Evolutionary conservation across 2,797 vertebrate species (phyloP).

Genomic region (Typhlichthys subterraneus): DNA sequence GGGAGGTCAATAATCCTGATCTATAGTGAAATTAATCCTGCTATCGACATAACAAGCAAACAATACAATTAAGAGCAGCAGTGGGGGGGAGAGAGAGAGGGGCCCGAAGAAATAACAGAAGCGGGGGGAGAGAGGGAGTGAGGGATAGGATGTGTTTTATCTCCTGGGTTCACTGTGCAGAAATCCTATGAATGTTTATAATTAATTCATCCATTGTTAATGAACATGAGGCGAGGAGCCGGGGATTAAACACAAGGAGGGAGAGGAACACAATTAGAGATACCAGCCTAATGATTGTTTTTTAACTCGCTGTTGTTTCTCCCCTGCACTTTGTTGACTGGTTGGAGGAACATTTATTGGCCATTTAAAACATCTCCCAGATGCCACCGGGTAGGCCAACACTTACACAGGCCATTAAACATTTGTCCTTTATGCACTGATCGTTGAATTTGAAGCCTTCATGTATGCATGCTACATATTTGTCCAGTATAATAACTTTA

Average conservation of each 20-base stretch:
- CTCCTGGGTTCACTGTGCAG: conserved; percentile 78
- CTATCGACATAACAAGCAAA: conserved; percentile 83
- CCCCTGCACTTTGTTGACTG: conserved; percentile 64
- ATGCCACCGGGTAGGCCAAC: conserved; percentile 2
- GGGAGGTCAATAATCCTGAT: conserved; percentile 82
- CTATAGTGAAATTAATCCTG: conserved; percentile 84
- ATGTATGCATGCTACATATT: too few relatives aligned
- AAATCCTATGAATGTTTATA: conserved; percentile 85
- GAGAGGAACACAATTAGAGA: conserved; percentile 84
- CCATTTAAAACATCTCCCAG: conserved; percentile 53
- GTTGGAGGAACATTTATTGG: conserved; percentile 64
- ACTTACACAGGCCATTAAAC: conserved; percentile 11
- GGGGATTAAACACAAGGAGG: conserved; percentile 79
- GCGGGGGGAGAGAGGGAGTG: conserved; percentile 54
- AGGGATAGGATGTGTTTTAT: conserved; percentile 81
- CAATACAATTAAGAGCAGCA: conserved; percentile 79
- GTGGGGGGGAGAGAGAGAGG: conserved; percentile 37
- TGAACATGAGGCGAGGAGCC: conserved; percentile 76
- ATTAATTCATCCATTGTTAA: conserved; percentile 91
- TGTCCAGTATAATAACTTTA: too few relatives aligned
- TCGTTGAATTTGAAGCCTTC: neutral
- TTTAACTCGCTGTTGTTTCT: conserved; percentile 69
- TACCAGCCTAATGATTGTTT: conserved; percentile 82
- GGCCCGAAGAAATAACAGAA: conserved; percentile 28
- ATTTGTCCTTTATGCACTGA: conserved; percentile 5